phyloP scores from a whole-genome alignment of 2,888 invertebrate genomes.

The Aphidoletes aphidimyza region DNA sequence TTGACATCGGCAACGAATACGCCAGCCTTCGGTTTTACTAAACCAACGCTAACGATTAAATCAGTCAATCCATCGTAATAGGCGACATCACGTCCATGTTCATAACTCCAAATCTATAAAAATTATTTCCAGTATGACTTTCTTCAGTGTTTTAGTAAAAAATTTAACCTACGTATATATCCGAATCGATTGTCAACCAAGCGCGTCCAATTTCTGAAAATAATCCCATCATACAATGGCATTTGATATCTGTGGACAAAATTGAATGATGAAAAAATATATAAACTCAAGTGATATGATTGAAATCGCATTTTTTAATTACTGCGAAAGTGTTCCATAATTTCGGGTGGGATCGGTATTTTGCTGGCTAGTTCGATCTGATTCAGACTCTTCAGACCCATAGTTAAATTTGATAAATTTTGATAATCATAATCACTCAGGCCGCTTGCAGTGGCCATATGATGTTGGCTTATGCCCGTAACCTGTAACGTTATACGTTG shows the following conservation, averaged over 20 bases:
- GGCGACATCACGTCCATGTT: conserved; percentile 93
- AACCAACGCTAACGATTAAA: conserved; percentile 91
- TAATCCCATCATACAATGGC: conserved; percentile 95
- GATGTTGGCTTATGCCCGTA: conserved; percentile 74
- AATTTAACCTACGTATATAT: conserved; percentile 79
- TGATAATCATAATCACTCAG: conserved; percentile 92
- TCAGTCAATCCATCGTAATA: conserved; percentile 96
- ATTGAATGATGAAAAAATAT: not conserved
- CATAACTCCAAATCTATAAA: conserved; percentile 85
- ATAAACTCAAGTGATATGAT: not conserved
- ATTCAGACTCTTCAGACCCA: conserved; percentile 76
- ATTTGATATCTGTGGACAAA: conserved; percentile 83
- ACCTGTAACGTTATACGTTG: conserved; percentile 65
- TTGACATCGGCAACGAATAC: conserved; percentile 92
- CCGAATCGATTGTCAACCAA: conserved; percentile 97
- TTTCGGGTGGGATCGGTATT: conserved; percentile 90
- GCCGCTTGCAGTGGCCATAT: conserved; percentile 88
- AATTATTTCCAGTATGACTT: not conserved
- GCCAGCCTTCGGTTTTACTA: conserved; percentile 87
- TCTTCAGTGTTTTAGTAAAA: not conserved
- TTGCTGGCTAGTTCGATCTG: conserved; percentile 84
- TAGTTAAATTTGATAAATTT: conserved; percentile 75
- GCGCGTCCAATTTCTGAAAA: conserved; percentile 96
- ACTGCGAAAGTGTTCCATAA: conserved; percentile 95
- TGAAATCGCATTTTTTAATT: conserved; percentile 61